These are phyloP conservation scores for Dendrophyllia cribrosa DNA, from an alignment of 64 coral and sea anemone genomes.

Conservation along the genomic window DNA sequence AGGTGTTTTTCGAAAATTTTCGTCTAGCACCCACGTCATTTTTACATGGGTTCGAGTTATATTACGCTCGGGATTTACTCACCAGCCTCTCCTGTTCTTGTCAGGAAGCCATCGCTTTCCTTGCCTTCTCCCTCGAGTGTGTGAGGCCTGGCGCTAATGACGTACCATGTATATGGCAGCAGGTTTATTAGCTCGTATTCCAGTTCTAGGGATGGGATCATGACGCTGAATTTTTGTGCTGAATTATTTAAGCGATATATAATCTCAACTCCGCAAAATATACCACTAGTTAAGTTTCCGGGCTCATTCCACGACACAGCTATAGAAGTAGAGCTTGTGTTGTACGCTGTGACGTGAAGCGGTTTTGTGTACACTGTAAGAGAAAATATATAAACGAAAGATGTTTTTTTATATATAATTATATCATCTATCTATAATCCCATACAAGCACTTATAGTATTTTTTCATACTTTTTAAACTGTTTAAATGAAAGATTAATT, in stretches of 20 bases:
- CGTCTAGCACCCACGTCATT: too few species aligned
- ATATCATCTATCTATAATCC: too few species aligned
- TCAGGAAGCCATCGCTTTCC: not conserved
- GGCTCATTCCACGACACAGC: conserved; percentile 20
- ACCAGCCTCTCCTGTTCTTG: not conserved
- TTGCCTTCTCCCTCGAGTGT: conserved; percentile 5
- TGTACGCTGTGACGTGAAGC: not conserved
- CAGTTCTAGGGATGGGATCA: not conserved
- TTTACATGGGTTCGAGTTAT: too few species aligned
- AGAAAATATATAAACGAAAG: not conserved
- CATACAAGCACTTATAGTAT: too few species aligned
- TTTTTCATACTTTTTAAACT: too few species aligned
- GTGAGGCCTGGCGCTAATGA: conserved; percentile 10
- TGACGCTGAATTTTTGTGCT: not conserved
- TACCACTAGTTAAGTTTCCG: not conserved
- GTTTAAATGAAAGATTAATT: too few species aligned
- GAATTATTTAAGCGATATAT: conserved; percentile 15
- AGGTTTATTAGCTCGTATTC: conserved; percentile 5
- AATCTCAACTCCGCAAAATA: conserved; percentile 17
- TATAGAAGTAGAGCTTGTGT: conserved; percentile 1
- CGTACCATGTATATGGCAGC: conserved; percentile 16
- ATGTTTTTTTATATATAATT: not conserved
- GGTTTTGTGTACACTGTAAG: not conserved
- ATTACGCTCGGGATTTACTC: not conserved
- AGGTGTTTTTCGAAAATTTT: too few species aligned